A percentile compares a stretch with the other conserved stretches of the same genome.
Conservation (phyloP, 2,113 vertebrate species). For the Larimichthys crocea region DNA sequence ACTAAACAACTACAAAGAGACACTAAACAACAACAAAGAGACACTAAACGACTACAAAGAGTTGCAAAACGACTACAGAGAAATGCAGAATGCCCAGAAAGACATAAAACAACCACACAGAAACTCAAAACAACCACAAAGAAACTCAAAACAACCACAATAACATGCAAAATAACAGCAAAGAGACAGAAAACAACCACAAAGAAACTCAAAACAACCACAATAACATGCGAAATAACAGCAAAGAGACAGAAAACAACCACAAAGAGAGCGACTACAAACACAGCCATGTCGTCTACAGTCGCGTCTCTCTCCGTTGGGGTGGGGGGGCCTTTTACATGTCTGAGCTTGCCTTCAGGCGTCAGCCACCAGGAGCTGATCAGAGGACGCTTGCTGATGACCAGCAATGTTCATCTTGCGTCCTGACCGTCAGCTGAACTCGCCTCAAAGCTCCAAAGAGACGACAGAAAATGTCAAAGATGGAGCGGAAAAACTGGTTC, state of each 20-base stretch:
- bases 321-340: not conserved
- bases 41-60: not conserved
- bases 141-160: no score
- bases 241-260: not conserved
- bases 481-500: constrained; percentile 29
- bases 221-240: not conserved
- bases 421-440: constrained; percentile 70
- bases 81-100: no score
- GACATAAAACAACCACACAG: no score
- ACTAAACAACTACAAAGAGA: not conserved
- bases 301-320: not conserved
- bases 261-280: not conserved
- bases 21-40: no score
- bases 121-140: no score
- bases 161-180: not conserved
- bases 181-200: not conserved
- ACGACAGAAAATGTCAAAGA: constrained; percentile 54
- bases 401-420: constrained; percentile 40
- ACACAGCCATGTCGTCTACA: no score
- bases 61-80: not conserved
- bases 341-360: constrained; percentile 31
- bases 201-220: not conserved
- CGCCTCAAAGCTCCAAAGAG: constrained; percentile 44
- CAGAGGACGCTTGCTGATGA: constrained; percentile 38
- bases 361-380: constrained; percentile 63